Base-by-base conservation (phyloP, 2,888 invertebrate genomes). In the Scrobipalpa costella region DNA sequence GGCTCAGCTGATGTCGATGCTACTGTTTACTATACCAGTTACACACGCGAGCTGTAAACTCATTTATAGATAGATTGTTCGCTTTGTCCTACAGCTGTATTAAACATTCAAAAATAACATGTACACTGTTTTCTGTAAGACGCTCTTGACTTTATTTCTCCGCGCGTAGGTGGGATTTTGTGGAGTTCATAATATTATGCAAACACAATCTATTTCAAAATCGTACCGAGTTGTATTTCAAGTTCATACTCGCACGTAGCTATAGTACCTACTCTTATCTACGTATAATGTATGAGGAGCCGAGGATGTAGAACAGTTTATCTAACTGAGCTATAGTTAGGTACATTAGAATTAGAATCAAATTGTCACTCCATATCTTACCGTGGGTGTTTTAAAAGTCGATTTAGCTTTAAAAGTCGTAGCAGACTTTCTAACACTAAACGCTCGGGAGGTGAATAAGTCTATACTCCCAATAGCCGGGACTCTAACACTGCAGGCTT, bases 131-230 rank as follows among this genome's bases (percentile, higher is more conserved):
- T 40, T 40, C 40, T 40, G 40, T 40, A n/a, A 40, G 13, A 40
- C n/a, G 40, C 40, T 40, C 40, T 40, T 40, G 40, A 40, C 40
- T 40, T 40, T 40, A 40, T 40, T 40, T 40, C 40, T 13, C 11
- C 13, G 13, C 40, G 40, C 40, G 40, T 40, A n/a, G 40, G 40
- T n/a, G 13, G 40, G 2, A 40, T 40, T 40, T 40, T 40, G 40
- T 40, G n/a, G 13, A 40, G 40, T 40, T 40, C n/a, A n/a, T n/a
- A n/a, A 13, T n/a, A n/a, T 40, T 13, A 40, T 40, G 13, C 40
- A 13, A 40, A 40, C 40, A n/a, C 40, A 40, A 40, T 13, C 40
- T 40, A 13, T 40, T 40, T 40, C 40, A 13, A 40, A 40, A 40
- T 40, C 11, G n/a, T n/a, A 40, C n/a, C 7, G 40, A 3, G 40